Conservation (phyloP, 2,113 vertebrate genomes). For the Aphyosemion australe region DNA sequence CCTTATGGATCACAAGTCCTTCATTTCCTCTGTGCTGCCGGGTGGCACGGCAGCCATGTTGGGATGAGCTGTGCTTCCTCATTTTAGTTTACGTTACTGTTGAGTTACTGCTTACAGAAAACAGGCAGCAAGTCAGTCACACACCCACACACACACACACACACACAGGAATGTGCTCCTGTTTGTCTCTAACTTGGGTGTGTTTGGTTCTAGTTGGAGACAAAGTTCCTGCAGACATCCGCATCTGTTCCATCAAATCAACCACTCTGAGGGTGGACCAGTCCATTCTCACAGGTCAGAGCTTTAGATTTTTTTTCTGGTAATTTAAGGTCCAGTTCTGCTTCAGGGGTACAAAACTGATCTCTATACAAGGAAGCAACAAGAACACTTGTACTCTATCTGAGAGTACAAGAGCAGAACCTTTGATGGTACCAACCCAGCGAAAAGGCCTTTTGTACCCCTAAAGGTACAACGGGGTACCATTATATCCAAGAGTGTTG, state of each 20-base stretch:
- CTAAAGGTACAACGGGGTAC: no score
- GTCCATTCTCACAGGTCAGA: constrained; percentile 94
- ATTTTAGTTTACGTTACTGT: constrained; percentile 42
- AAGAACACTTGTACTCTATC: no score
- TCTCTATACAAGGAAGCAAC: no score
- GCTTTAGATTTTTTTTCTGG: no score
- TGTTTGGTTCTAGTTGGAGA: constrained; percentile 87
- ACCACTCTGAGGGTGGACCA: constrained; percentile 97
- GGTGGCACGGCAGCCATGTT: constrained; percentile 24
- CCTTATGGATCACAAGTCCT: constrained; percentile 68
- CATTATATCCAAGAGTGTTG: no score
- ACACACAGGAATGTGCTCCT: neutral
- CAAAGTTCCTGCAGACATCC: constrained; percentile 98
- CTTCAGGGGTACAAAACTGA: no score
- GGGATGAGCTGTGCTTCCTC: constrained; percentile 40
- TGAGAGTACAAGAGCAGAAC: no score
- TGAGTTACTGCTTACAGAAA: constrained; percentile 26
- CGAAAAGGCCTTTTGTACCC: no score
- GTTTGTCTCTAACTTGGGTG: constrained; percentile 11
- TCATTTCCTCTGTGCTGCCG: constrained; percentile 60
- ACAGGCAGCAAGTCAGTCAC: constrained; percentile 15
- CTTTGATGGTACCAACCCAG: no score
- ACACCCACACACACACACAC: constrained; percentile 8
- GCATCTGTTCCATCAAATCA: constrained; percentile 96
- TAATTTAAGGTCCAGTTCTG: no score